Evolutionary conservation across 2,113 vertebrate genomes (phyloP), one percentile per base, ranked within the genome.

Genomic region (Ranitomeya imitator): DNA sequence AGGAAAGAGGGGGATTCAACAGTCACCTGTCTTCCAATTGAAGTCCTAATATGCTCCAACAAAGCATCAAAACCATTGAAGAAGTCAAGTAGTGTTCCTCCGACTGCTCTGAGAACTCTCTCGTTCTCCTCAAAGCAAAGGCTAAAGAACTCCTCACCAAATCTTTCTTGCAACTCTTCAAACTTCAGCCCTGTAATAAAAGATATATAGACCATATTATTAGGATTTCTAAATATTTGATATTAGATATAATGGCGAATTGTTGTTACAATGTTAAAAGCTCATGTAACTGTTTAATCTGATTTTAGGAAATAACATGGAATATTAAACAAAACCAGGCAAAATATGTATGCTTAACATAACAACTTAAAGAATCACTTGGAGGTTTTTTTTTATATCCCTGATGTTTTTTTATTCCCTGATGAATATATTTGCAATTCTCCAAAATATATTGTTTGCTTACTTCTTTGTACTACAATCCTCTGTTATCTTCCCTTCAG

Each of bases 61-160:
- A 99, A 95, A 91, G 98, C 97, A 76, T 99, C 97, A 57, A 99
- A 99, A 91, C 98, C 98, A 86, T 99, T 99, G 92, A 99, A 99
- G 93, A 99, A 99, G 93, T 99, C 98, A 93, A 98, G 97, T 92
- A 99, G 94, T 15, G 96, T 99, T 63, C 97, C 95, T 8, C 97
- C 98, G 3, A 99, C 96, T 31, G 98, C 97, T 77, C 98, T 96
- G 83, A 99, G 97, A 77, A 99, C 97, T 88, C 98, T 93, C 83
- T 99, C 98, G 2, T 99, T 99, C 93, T 99, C 98, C 80, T 99
- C 97, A 90, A 99, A 97, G 93, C 98, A 99, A 90, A 97, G 94
- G 89, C 96, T 96, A 90, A 99, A 99, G 93, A 99, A 98, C 89
- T 99, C 97, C 88, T 99, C 97, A 0, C 98, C 98, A 87, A 99